phyloP scores from a whole-genome alignment of 2,113 vertebrate genomes.

The Corapipo altera region DNA sequence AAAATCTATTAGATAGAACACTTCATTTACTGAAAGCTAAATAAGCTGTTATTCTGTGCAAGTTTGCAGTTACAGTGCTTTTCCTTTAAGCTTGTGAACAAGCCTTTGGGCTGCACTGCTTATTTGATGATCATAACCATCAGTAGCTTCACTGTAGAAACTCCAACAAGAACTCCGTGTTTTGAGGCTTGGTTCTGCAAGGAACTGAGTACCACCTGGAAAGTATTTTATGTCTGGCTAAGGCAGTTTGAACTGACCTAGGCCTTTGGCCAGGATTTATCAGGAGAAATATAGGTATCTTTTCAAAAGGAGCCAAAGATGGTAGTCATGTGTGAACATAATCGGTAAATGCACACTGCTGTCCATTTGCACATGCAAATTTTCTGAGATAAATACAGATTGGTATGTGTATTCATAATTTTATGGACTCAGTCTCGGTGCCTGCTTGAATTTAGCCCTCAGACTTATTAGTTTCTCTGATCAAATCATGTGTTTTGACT shows the following conservation, averaged over 20 bases:
- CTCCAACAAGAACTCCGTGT: conserved; percentile 55
- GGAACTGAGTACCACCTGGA: conserved; percentile 20
- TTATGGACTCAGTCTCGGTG: background rate
- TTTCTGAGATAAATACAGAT: background rate
- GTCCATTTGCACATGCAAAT: conserved; percentile 35
- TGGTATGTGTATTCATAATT: background rate
- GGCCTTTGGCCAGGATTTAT: conserved; percentile 41
- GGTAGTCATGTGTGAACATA: background rate
- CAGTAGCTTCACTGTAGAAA: conserved; percentile 55
- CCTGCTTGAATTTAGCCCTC: background rate
- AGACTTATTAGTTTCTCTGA: background rate
- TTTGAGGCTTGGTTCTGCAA: background rate
- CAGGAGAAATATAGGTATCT: conserved; percentile 15
- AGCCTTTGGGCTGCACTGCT: conserved; percentile 8
- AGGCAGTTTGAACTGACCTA: background rate
- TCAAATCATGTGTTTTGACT: background rate
- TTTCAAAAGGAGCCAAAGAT: conserved; percentile 20
- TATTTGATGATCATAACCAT: conserved; percentile 36
- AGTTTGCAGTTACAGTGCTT: conserved; percentile 36
- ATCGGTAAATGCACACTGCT: background rate
- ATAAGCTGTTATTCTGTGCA: conserved; percentile 40
- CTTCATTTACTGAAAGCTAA: conserved; percentile 61
- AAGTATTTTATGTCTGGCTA: conserved; percentile 18
- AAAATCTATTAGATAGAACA: conserved; percentile 34
- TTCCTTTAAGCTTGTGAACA: conserved; percentile 37